Evolutionary conservation across 2,888 invertebrate genomes (phyloP), one percentile per base, ranked within the genome.

Genomic region (Limnephilus lunatus): DNA sequence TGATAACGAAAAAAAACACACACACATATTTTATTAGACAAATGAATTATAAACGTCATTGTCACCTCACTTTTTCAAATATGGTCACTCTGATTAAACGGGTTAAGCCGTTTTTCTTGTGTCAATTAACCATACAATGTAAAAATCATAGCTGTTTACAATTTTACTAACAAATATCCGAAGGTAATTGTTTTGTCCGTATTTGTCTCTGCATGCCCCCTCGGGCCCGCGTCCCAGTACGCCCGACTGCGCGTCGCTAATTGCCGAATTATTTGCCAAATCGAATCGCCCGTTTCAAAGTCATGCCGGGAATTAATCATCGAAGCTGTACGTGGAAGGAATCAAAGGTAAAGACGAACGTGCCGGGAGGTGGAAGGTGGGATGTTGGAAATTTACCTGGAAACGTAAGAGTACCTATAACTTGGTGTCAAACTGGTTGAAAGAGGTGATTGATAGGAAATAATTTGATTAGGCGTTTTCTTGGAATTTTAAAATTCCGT

Each of bases 221-320:
- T 25, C 19, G 7, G 68, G 35, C 48, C 44, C 83, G 32, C 39
- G 85, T 9, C 32, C n/a, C 35, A 25, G 80, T 85, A 85, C 90
- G 85, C 68, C 12, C 85, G 87, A 86, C n/a, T 90, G 25, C 91
- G 25, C 35, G 11, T 39, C 81, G 82, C 93, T 93, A 93, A 93
- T 93, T 93, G 93, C 92, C 68, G 92, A 93, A 93, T 68, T 68
- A 68, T 93, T 93, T 93, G 91, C 87, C 93, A 93, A 93, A 93
- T 93, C 91, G 90, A 93, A 93, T 93, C 90, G 89, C 89, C 90
- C 92, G 92, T 92, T 93, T 91, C 92, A 92, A 89, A 90, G 92
- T 31, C 93, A 92, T 93, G 93, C 89, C 90, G 39, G 87, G 93
- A 93, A 93, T 93, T 93, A 92, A 93, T 93, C 91, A 91, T 90